phyloP scores from a whole-genome alignment of 2,888 invertebrate species.

The Volucella bombylans region DNA sequence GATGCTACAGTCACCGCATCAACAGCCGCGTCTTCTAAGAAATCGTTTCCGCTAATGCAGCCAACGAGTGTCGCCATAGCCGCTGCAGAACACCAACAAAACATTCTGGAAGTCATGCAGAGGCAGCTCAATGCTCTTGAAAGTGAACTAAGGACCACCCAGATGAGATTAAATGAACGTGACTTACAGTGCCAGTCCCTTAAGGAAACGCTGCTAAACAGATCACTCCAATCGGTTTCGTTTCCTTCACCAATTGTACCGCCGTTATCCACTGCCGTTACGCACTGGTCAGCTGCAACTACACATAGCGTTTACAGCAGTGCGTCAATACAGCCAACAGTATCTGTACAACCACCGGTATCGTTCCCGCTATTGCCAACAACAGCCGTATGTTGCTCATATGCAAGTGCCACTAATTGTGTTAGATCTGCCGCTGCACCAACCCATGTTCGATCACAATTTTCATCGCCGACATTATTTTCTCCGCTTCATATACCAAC shows the following conservation, averaged over 20 bases:
- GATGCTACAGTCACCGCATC: constrained; percentile 24
- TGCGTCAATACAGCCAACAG: constrained; percentile 4
- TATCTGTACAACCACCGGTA: constrained; percentile 7
- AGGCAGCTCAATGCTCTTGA: background rate
- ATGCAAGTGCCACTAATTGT: background rate
- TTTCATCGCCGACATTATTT: constrained; percentile 16
- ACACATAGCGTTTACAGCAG: constrained; percentile 5
- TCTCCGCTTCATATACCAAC: constrained; percentile 13
- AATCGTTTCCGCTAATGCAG: too few relatives aligned
- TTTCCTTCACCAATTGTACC: background rate
- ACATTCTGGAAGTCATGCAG: background rate
- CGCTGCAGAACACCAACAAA: background rate
- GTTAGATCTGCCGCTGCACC: background rate
- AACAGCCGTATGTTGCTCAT: too few relatives aligned
- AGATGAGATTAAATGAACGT: constrained; percentile 10
- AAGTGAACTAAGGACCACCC: constrained; percentile 17
- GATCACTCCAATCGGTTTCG: too few relatives aligned
- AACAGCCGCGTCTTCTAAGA: too few relatives aligned
- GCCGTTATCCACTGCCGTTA: constrained; percentile 3
- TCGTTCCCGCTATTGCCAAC: constrained; percentile 1
- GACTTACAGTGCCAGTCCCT: constrained; percentile 18
- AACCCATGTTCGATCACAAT: constrained; percentile 13
- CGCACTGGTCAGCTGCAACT: background rate
- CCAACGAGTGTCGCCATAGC: background rate
- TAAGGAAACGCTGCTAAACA: background rate